phyloP scores from a whole-genome alignment of 2,113 vertebrate genomes.

The Ovibos moschatus region DNA sequence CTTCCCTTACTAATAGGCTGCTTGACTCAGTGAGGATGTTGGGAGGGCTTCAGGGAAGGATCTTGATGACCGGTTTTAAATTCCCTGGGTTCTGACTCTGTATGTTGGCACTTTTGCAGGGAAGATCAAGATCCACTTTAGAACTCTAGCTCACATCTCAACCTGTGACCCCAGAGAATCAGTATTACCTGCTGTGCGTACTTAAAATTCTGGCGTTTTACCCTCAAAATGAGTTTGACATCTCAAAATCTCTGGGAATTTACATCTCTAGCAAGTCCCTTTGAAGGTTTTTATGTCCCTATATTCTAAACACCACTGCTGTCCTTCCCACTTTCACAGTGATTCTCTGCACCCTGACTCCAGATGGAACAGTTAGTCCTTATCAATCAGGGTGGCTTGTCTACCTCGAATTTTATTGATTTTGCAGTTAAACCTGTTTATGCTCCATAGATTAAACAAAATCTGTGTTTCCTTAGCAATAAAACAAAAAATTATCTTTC shows the following conservation, averaged over 20 bases:
- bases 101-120: background rate
- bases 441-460: slow-evolving; percentile 25
- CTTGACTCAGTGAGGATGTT: background rate
- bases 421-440: background rate
- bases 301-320: background rate
- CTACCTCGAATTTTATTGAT: background rate
- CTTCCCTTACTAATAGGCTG: background rate
- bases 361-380: background rate
- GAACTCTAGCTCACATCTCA: background rate
- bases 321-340: background rate
- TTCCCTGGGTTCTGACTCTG: background rate
- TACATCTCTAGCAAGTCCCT: background rate
- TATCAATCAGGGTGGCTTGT: background rate
- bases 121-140: background rate
- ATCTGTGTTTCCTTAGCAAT: slow-evolving; percentile 24
- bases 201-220: background rate
- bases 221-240: background rate
- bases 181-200: background rate
- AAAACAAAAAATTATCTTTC: background rate
- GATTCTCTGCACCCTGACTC: background rate
- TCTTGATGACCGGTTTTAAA: background rate
- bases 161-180: background rate
- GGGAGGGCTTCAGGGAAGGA: background rate
- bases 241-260: background rate
- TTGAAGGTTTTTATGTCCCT: background rate